Conservation (phyloP, 2,113 vertebrate species). For the Apteryx owenii region DNA sequence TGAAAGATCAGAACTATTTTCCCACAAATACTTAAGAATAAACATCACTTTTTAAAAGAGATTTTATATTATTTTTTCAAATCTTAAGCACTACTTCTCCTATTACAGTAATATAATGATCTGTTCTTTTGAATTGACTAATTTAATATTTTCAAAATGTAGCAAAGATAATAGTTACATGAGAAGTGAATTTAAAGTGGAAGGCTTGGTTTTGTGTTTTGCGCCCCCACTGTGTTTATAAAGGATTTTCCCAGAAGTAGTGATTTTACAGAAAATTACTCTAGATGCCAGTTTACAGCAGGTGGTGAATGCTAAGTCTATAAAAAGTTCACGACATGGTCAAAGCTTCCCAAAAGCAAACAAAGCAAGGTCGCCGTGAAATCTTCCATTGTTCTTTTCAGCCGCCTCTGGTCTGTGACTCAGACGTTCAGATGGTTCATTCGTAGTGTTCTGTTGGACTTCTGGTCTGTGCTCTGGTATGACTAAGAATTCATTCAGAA, state of each 20-base stretch:
- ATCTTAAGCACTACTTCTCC: background rate
- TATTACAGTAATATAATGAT: background rate
- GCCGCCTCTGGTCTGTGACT: background rate
- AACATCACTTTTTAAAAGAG: background rate
- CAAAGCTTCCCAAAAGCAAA: background rate
- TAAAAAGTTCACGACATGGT: background rate
- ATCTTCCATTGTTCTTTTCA: background rate
- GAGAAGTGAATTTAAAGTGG: background rate
- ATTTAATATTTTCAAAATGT: background rate
- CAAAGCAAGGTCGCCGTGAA: background rate
- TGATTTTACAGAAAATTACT: background rate
- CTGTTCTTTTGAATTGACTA: background rate
- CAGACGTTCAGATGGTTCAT: background rate
- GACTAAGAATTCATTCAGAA: background rate
- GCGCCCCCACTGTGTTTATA: fast-evolving
- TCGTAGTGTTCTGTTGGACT: background rate
- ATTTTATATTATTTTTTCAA: background rate
- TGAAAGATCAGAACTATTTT: background rate
- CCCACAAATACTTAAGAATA: background rate
- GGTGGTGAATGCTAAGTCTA: background rate
- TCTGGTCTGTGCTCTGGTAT: background rate
- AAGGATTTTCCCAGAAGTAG: background rate
- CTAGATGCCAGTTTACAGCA: background rate
- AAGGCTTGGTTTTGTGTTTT: background rate
- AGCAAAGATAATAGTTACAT: background rate